These are phyloP conservation scores for Yponomeuta malinellus DNA, from an alignment of 2,888 invertebrate genomes.

Conservation along the genomic window DNA sequence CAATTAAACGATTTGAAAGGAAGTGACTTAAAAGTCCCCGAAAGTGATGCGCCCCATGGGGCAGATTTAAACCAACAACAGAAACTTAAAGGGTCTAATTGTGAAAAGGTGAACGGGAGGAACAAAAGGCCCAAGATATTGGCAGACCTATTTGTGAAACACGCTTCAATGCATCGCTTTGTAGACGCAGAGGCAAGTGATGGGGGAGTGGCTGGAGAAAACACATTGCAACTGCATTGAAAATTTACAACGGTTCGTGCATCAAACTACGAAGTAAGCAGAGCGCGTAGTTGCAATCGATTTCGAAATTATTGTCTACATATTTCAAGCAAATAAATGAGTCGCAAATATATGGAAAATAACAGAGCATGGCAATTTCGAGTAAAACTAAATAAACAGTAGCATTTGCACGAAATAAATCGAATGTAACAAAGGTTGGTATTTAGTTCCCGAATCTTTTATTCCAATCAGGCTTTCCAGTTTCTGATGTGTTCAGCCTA, in stretches of 20 bases:
- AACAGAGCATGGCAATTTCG: neutral
- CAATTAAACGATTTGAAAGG: neutral
- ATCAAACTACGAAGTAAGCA: neutral
- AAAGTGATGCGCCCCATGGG: no score
- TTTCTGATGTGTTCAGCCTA: neutral
- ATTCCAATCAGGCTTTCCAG: neutral
- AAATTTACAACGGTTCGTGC: neutral
- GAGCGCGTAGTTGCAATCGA: neutral
- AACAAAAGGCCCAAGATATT: neutral
- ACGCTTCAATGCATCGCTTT: neutral
- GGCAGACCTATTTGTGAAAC: neutral
- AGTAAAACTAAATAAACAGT: neutral
- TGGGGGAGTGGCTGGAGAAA: neutral
- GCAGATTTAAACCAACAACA: neutral
- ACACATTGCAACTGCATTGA: neutral
- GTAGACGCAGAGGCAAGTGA: neutral
- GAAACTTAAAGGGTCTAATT: neutral
- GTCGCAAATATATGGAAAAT: no score
- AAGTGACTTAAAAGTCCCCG: neutral
- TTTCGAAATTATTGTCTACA: neutral
- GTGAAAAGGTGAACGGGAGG: neutral
- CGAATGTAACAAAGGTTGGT: neutral
- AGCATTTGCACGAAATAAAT: no score
- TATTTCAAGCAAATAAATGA: no score
- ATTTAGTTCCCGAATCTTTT: neutral